Evolutionary conservation across 2,797 vertebrate genomes (phyloP).

Genomic region (Girardinus metallicus): DNA sequence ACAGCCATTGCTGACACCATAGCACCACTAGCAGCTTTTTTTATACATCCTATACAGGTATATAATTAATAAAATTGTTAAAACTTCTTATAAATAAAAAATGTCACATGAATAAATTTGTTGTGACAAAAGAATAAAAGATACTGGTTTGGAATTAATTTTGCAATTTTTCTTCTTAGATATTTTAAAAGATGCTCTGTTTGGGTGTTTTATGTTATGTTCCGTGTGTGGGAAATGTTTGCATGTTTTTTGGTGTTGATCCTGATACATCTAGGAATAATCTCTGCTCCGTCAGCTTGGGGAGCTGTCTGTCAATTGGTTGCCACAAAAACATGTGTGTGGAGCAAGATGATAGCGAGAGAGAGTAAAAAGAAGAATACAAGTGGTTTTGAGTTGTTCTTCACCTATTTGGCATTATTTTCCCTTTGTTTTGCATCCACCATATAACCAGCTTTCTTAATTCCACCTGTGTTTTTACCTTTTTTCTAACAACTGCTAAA

Average conservation of each 20-base stretch:
- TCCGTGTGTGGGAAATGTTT: too few relatives aligned
- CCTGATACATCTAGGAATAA: too few relatives aligned
- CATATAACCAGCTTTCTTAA: not conserved
- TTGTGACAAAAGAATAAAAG: not conserved
- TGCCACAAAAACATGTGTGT: too few relatives aligned
- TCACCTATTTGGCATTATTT: too few relatives aligned
- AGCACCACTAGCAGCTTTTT: not conserved
- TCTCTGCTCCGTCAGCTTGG: too few relatives aligned
- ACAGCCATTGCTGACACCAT: not conserved
- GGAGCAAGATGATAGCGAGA: too few relatives aligned
- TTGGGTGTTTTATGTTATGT: too few relatives aligned
- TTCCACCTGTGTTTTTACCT: not conserved
- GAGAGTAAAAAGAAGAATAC: too few relatives aligned
- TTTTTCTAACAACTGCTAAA: not conserved
- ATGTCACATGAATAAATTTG: not conserved
- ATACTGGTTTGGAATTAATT: not conserved
- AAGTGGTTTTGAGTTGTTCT: too few relatives aligned
- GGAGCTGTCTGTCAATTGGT: too few relatives aligned
- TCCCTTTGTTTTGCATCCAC: too few relatives aligned
- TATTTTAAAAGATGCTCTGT: not conserved
- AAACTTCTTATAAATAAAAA: not conserved
- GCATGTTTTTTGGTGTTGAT: too few relatives aligned
- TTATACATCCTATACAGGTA: not conserved
- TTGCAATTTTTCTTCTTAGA: not conserved
- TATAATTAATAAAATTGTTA: not conserved